A percentile compares a stretch with the other conserved stretches of the same genome.
Evolutionary conservation across 2,113 vertebrate species (phyloP).

Genomic region (Fregetta grallaria): DNA sequence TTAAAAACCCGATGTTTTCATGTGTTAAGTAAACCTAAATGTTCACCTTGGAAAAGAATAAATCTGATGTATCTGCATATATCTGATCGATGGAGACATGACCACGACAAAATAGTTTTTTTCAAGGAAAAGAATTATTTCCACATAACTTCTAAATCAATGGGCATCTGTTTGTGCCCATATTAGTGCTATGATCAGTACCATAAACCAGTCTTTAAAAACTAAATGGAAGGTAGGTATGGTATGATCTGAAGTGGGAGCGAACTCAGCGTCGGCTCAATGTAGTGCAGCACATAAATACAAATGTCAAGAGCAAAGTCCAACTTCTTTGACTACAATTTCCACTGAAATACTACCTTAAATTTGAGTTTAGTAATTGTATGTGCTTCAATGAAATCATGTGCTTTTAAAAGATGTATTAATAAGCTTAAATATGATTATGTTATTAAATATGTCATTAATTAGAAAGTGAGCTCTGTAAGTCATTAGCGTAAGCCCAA

Average conservation of each 20-base stretch:
- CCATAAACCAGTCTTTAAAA: not conserved
- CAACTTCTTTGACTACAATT: not conserved
- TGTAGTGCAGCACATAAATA: not conserved
- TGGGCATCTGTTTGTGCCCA: not conserved
- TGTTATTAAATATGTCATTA: constrained; percentile 47
- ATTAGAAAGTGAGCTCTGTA: constrained; percentile 3
- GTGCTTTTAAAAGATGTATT: not conserved
- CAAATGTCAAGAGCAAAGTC: constrained; percentile 8
- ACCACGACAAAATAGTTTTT: not conserved
- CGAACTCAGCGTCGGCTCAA: not conserved
- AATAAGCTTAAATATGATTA: constrained; percentile 12
- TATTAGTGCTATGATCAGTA: not conserved
- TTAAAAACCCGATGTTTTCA: not conserved
- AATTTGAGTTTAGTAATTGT: not conserved
- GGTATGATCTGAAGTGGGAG: not conserved
- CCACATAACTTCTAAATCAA: not conserved
- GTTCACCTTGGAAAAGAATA: not conserved
- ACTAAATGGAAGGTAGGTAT: not conserved
- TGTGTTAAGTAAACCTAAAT: not conserved
- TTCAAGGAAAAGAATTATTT: not conserved
- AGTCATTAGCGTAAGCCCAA: not conserved
- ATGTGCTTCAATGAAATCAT: not conserved
- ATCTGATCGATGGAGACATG: not conserved
- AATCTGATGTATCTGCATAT: not conserved
- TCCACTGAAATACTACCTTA: not conserved